Evolutionary conservation across 2,888 invertebrate species (phyloP), one percentile per base, ranked within the genome.

Genomic region (Tenthredo livida): DNA sequence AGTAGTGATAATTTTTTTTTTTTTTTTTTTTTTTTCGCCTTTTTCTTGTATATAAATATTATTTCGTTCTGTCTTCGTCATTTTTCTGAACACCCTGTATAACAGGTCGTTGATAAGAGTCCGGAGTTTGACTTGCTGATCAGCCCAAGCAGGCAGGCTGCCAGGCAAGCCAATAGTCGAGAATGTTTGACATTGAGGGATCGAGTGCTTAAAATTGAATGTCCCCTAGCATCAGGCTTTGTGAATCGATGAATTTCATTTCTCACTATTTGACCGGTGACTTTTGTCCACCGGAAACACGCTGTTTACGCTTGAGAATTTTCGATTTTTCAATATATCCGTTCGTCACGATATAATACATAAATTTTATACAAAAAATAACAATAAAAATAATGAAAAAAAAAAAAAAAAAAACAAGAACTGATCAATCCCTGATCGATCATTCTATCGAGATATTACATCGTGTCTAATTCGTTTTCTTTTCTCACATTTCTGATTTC

Each of bases 231-330:
- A 54, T 9, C 47, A 33, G 33, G 77, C 29, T 61, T 47, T 21
- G 58, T 61, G 80, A 80, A 80, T 80, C 61, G 25, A 80, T 61
- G 80, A 80, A 80, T 80, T 80, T 80, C 40, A 80, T 80, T 80
- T 80, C 61, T 21, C 40, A 61, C 80, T 17, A 37, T 33, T 37
- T 65, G 40, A 58, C 61, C 80, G 80, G 61, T 61, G 80, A 80
- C 80, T 80, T 80, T 65, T 61, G 65, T 65, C 61, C 61, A 61
- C 80, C 80, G 80, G 61, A 80, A 80, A 65, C 80, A 21, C 80
- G 12, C 37, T 0, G 47, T 80, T 33, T 40, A 61, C 80, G 61
- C 15, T 12, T 40, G 12, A 21, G 80, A 58, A 80, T 80, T 80
- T 80, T 12, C 1, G n/a, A 58, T 80, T 58, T 61, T 80, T 40